Base-by-base conservation (phyloP, 2,113 vertebrate species). In the Sporophila hypoxantha region DNA sequence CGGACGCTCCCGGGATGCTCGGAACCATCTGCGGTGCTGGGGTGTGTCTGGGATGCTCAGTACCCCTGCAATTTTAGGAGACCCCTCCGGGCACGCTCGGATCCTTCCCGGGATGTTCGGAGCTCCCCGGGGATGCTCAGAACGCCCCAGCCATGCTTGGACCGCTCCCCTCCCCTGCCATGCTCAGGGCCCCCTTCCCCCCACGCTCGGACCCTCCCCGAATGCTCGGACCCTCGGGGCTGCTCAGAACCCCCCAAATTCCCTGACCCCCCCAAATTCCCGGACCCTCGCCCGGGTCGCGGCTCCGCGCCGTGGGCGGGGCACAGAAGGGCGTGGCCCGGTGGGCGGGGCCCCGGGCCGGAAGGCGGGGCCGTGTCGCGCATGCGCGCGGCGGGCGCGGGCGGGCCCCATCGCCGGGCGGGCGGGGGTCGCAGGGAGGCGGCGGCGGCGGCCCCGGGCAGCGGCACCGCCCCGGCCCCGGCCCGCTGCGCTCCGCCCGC, bases 311-410 rank as follows among this genome's bases (percentile, higher is more conserved):
- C 30, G 17, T 10, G 47, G 74, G 74, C 59, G 74, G 46, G 42
- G 42, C 26, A 3, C 15, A 4, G 8, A 6, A 41, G 49, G 67
- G 67, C 49, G 67, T 52, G 67, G 21, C 8, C 9, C 6, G 18
- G 12, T 46, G 52, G 69, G 69, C 67, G 67, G 4, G 8, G 66
- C 66, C 9, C 10, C 27, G 6, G 27, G 15, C 4, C 61, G 61
- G 29, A 15, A 17, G 49, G 59, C 59, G 36, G 59, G 57, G 25
- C 57, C 23, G 22, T 12, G 25, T 7, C 12, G 65, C 64, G 64
- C 64, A 66, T 66, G 64, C 64, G 62, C 66, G 96, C 97, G 60
- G 97, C 14, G 75, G 97, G 95, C 74, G 60, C 36, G 36, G 67
- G n/a, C 56, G 23, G 34, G 56, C 56, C 56, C 56, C 56, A 59